Evolutionary conservation across 2,113 vertebrate species (phyloP), one percentile per base, ranked within the genome.

Genomic region (Melanocharis versteri): DNA sequence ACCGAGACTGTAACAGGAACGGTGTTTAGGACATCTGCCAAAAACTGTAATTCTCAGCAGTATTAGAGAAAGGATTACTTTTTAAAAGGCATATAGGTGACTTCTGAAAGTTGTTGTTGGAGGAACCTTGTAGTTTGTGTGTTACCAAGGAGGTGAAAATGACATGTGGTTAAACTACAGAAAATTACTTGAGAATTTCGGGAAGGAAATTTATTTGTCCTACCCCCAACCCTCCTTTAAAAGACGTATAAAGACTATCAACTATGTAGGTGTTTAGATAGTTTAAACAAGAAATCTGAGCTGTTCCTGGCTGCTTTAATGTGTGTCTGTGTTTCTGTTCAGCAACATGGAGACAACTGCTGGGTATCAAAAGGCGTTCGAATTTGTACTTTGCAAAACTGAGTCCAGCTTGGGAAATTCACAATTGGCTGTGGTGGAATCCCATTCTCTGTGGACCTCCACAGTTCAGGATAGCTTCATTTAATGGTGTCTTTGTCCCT

Each of bases 21-120:
- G 6, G 81, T 85, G 91, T 87, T 96, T 54, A 94, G 94, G 94
- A 94, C 42, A 93, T 82, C 50, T 95, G 96, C 96, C 96, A 97
- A 89, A 94, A 92, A 24, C 75, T 96, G 75, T 94, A 89, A 81
- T 96, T 95, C 90, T 96, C 83, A 76, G 53, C 86, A 89, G 92
- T 64, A 66, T 92, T 90, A 89, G 72, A 60, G 51, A 83, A 92
- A 95, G 87, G 40, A 94, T 94, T 89, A 21, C 19, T 94, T 94
- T 93, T 78, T 35, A 90, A 93, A 92, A 91, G 80, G 53, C 61
- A 8, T 61, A n/a, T 82, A 76, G 83, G 80, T 94, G 95, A 82
- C 92, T 97, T 92, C 33, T 86, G 48, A 89, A 95, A 71, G 35
- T 83, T 4, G 0, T 40, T 84, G 13, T 78, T 94, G 39, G 45